Evolutionary conservation across 2,113 vertebrate genomes (phyloP).

Genomic region (Pterocles gutturalis): DNA sequence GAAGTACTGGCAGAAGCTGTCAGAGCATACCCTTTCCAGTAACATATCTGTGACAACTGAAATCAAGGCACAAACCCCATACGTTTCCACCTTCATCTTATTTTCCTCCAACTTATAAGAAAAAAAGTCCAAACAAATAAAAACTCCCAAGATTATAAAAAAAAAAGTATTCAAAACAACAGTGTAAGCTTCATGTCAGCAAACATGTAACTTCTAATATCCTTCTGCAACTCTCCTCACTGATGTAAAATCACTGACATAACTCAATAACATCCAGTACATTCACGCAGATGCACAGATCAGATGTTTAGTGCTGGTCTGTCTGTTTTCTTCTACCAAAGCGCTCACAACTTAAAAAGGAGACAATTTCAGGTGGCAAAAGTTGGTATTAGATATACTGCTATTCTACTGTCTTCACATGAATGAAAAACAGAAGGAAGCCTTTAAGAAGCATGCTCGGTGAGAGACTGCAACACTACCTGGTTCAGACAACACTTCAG

Average conservation of each 20-base stretch:
- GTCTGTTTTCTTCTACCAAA: neutral
- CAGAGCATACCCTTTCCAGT: neutral
- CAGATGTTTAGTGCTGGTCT: neutral
- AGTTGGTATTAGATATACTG: neutral
- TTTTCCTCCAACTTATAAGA: neutral
- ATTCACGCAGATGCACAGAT: neutral
- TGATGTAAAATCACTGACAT: neutral
- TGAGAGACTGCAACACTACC: neutral
- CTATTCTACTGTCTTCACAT: neutral
- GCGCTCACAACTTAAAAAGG: neutral
- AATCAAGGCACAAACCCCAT: neutral
- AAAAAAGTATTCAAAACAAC: neutral
- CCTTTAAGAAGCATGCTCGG: neutral
- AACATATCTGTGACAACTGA: neutral
- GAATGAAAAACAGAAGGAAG: neutral
- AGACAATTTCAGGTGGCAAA: neutral
- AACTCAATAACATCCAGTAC: neutral
- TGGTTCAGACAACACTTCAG: neutral
- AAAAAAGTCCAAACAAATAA: neutral
- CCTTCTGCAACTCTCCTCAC: neutral
- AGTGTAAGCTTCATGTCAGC: neutral
- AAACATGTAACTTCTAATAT: neutral
- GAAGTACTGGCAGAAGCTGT: neutral
- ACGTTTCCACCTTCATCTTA: neutral
- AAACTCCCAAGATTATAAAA: neutral